A percentile compares a stretch with the other conserved stretches of the same genome.
Evolutionary conservation across 2,113 vertebrate species (phyloP).

Genomic region (Eolophus roseicapilla): DNA sequence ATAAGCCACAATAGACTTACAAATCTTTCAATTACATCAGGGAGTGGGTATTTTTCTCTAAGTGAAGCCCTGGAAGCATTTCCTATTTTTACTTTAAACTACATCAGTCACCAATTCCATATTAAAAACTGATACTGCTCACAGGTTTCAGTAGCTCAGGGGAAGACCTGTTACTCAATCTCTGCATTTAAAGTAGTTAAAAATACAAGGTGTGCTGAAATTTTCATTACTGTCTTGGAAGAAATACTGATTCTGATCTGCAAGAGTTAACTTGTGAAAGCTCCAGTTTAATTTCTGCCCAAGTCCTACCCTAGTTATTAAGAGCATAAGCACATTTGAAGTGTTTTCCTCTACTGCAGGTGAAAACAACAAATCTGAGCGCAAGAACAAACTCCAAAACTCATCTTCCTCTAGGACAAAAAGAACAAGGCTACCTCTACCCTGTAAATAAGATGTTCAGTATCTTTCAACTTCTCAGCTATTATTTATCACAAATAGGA

Average conservation of each 20-base stretch:
- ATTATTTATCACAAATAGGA: background rate
- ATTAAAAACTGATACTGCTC: background rate
- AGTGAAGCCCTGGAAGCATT: background rate
- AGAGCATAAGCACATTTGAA: background rate
- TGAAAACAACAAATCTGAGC: background rate
- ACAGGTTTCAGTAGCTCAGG: background rate
- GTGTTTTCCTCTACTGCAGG: background rate
- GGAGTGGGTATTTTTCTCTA: background rate
- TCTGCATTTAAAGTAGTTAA: background rate
- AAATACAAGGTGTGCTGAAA: background rate
- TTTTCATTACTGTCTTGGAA: background rate
- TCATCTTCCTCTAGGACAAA: background rate
- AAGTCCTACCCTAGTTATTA: background rate
- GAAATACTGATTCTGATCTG: background rate
- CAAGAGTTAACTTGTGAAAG: background rate
- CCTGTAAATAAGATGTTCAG: background rate
- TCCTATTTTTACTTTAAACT: background rate
- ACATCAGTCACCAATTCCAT: background rate
- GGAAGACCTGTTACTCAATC: background rate
- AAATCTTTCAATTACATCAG: conserved; percentile 16
- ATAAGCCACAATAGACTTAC: conserved; percentile 10
- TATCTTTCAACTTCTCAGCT: background rate
- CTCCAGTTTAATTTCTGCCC: background rate
- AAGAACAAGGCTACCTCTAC: background rate
- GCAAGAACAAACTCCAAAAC: background rate